Base-by-base conservation (phyloP, 2,113 vertebrate species). In the Pedionomus torquatus region DNA sequence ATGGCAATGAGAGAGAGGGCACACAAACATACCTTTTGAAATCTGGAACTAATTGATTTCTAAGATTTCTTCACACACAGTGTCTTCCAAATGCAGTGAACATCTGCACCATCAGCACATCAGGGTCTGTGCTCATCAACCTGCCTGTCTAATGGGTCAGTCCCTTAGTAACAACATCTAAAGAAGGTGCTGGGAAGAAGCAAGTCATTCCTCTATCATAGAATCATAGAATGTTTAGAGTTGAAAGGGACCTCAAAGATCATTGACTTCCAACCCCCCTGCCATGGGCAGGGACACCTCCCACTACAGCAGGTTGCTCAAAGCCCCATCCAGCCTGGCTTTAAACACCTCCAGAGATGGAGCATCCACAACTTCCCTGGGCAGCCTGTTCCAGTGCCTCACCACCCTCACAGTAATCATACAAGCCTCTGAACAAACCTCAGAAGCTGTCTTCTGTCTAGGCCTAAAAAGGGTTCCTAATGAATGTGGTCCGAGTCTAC, bases 41-140 rank as follows among this genome's bases (percentile, higher is more conserved):
- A 78, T 91, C 54, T 54, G 81, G 41, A 91, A 77, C 80, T 10
- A 91, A 94, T 75, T 63, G 72, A 84, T 91, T 78, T 91, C 46
- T 70, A 66, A 39, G 31, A 33, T 93, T 91, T 93, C 60, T 89
- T 31, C 74, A 70, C 41, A 54, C n/a, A 37, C 21, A n/a, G 7
- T 46, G 41, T 63, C 77, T 82, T 84, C 55, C 43, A 84, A 94
- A 74, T 25, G 37, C 58, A 87, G 60, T 81, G 72, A 95, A 66
- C 55, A 70, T 66, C 46, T 70, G 64, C 41, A 54, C 20, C 4
- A 3, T 60, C 81, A 78, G 37, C 43, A 55, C n/a, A 19, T 39
- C 25, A 43, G 43, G 37, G 13, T 33, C 54, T 37, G 0, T 2
- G 5, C 26, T 65, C 63, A 95, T 64, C 49, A 77, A n/a, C 28